Conservation (phyloP, 1,140 invertebrate genomes). For the Lepidurus packardi region DNA sequence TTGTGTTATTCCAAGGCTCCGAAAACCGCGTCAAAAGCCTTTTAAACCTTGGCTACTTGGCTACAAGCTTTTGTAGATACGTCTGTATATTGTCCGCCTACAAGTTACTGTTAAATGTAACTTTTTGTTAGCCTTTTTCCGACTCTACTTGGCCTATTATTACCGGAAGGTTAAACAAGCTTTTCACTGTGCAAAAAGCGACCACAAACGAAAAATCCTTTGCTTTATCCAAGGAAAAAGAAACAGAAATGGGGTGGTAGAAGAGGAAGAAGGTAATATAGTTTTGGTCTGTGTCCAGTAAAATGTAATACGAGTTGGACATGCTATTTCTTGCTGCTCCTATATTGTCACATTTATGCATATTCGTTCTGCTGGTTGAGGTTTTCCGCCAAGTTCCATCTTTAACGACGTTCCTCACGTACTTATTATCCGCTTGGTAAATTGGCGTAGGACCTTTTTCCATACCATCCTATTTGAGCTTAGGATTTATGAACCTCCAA, state of each 20-base stretch:
- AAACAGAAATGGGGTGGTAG: background rate
- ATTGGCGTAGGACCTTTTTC: background rate
- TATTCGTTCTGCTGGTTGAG: conserved; percentile 8
- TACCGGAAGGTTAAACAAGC: conserved; percentile 1
- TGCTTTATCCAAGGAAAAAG: background rate
- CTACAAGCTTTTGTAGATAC: background rate
- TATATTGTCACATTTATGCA: background rate
- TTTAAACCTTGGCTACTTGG: background rate
- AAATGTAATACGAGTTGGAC: background rate
- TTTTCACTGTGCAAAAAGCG: background rate
- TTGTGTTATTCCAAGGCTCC: background rate
- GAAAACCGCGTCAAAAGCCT: background rate
- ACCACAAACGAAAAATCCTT: background rate
- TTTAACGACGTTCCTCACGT: conserved; percentile 13
- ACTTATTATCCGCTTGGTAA: background rate
- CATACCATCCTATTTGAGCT: background rate
- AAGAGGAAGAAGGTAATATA: background rate
- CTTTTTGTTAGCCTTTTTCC: background rate
- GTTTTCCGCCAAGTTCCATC: background rate
- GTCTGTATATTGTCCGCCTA: background rate
- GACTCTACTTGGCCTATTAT: background rate
- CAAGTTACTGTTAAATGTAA: background rate
- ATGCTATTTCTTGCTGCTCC: background rate
- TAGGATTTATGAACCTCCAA: background rate
- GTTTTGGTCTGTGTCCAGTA: background rate